Percentiles rank a stretch among this genome's conserved stretches.
Conservation (phyloP, 2,888 invertebrate species). For the Cheilosia grossa region DNA sequence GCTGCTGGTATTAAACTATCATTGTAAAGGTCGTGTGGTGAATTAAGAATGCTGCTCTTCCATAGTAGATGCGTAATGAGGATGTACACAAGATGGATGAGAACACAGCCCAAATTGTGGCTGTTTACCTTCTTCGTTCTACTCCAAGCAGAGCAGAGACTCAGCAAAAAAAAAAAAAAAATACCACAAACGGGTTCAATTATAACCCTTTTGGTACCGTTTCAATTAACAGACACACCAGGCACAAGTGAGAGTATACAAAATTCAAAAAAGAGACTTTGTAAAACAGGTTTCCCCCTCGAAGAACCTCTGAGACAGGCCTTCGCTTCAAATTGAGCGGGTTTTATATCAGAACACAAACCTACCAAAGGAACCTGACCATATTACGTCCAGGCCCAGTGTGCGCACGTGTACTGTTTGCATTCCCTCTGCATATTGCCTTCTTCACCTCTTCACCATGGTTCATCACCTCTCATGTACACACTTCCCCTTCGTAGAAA, state of each 20-base stretch:
- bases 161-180: background rate
- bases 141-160: slow-evolving; percentile 40
- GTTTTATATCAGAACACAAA: slow-evolving; percentile 13
- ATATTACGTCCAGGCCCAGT: slow-evolving; percentile 10
- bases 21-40: slow-evolving; percentile 56
- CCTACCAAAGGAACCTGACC: slow-evolving; percentile 5
- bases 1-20: slow-evolving; percentile 32
- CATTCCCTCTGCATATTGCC: slow-evolving; percentile 5
- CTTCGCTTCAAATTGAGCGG: slow-evolving; percentile 39
- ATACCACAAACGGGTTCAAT: slow-evolving; percentile 61
- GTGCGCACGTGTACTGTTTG: slow-evolving; percentile 66
- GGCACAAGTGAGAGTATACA: slow-evolving; percentile 60
- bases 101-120: slow-evolving; percentile 37
- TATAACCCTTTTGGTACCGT: slow-evolving; percentile 64
- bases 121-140: slow-evolving; percentile 60
- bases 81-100: slow-evolving; percentile 36
- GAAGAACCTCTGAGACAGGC: slow-evolving; percentile 15
- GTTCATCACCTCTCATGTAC: slow-evolving; percentile 48
- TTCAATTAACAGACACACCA: slow-evolving; percentile 59
- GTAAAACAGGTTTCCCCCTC: slow-evolving; percentile 50
- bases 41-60: slow-evolving; percentile 34
- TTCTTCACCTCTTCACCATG: slow-evolving; percentile 1
- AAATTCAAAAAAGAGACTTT: slow-evolving; percentile 23
- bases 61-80: slow-evolving; percentile 27
- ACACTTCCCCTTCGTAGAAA: slow-evolving; percentile 36